Evolutionary conservation across 1,140 invertebrate species (phyloP), one percentile per base, ranked within the genome.

Genomic region (Colletes latitarsis): DNA sequence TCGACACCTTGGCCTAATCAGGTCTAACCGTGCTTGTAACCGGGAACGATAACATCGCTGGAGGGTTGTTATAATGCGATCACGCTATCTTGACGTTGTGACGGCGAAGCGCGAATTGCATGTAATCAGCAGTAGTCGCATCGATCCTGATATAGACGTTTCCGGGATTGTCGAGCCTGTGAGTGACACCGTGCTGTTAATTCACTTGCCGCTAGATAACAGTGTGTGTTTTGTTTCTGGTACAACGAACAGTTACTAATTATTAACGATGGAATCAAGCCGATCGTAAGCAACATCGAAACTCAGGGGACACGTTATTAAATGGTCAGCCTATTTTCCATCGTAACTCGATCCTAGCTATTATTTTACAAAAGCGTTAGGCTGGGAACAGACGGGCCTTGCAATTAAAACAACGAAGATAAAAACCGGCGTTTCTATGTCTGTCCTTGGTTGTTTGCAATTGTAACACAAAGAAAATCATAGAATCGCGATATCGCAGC

Each of bases 131-230:
- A 55, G 69, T 60, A 68, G 66, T 85, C 74, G 79, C 63, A 60
- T 84, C 79, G 80, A 84, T 85, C 66, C 62, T 66, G 84, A 85
- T 85, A 82, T 63, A 76, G 78, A 81, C 84, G 75, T 85, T 85
- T 85, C 84, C 84, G 69, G 84, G 62, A 85, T 85, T 82, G 84
- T 85, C 79, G 82, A 82, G 74, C 68, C 43, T 79, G 77, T 46
- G 53, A 46, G 9, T 73, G 76, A 84, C 83, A 85, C 57, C 62
- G 55, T 41, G 64, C 58, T 66, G 83, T 72, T 81, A 72, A 71
- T 75, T 60, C 55, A 17, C 30, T 30, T n/a, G 41, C 19, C 10
- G 46, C 60, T 53, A 70, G 60, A 58, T 63, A 58, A 15, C 49
- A 8, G 17, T 6, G 6, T 12, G 2, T n/a, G n/a, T 60, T 71